Base-by-base conservation (phyloP, 2,113 vertebrate species). In the Lagopus muta region DNA sequence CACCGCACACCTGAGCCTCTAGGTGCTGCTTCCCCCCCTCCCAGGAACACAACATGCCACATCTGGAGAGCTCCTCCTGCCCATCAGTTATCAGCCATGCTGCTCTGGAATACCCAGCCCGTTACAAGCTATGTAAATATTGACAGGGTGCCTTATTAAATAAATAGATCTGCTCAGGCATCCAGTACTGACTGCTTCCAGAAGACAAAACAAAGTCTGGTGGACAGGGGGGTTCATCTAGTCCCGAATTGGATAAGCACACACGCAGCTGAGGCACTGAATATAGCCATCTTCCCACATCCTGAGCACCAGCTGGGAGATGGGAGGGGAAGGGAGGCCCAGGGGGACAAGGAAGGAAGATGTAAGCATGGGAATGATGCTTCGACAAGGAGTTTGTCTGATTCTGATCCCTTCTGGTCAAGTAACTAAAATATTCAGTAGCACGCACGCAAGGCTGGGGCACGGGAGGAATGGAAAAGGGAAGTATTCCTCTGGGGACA, bases 341-440 rank as follows among this genome's bases (percentile, higher is more conserved):
- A 45, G 28, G 50, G 89, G 89, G 75, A 70, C 38, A 48, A 67
- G 76, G 34, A 80, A 20, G 73, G 14, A 76, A 89, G 93, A 77
- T 17, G 52, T 76, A 83, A n/a, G 24, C 10, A 3, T 17, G 27
- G 30, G 4, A 79, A 81, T 6, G 6, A 90, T 69, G 89, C 65
- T 58, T 70, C 64, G 52, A 58, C 17, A 6, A 75, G 75, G 42
- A 64, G 65, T 93, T 88, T 93, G 93, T 64, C 88, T 72, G n/a
- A 57, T 80, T 87, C 74, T 66, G 65, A 77, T 91, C 91, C 86
- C 82, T 93, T 92, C 89, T 92, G 92, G 92, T 89, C 92, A 95
- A 97, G 91, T 40, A 91, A 89, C 71, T 88, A 71, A 88, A 87
- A 86, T 93, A 94, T 91, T 93, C 88, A 80, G 83, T 70, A 93